Conservation (phyloP, 2,113 vertebrate genomes). For the Merops nubicus region DNA sequence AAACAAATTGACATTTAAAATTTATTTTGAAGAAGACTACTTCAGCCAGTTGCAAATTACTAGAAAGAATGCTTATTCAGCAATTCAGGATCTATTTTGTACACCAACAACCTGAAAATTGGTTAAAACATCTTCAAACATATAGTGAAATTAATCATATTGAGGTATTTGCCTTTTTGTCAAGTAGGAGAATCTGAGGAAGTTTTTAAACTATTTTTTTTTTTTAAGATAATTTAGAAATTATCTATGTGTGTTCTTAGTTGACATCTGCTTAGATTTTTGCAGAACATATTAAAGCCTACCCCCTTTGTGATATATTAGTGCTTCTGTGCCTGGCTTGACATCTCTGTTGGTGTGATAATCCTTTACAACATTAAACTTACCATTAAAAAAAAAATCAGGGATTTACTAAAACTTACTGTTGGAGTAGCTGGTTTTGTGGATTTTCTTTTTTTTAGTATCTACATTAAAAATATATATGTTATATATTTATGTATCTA, state of each 20-base stretch:
- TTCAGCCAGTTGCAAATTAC: neutral
- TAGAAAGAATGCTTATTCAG: neutral
- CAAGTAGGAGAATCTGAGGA: neutral
- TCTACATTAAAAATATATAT: no score
- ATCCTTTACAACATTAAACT: no score
- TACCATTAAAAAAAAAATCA: no score
- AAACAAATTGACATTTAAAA: neutral
- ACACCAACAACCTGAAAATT: neutral
- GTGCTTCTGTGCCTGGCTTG: no score
- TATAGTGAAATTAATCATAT: neutral
- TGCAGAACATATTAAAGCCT: neutral
- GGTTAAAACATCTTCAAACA: neutral
- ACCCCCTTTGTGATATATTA: neutral
- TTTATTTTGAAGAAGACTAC: neutral
- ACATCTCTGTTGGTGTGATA: no score
- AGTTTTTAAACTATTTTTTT: neutral
- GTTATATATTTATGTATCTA: no score
- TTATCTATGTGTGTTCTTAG: neutral
- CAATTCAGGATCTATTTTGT: slow-evolving; percentile 18
- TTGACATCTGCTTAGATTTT: neutral
- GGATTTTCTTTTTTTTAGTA: no score
- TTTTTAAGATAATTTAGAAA: neutral
- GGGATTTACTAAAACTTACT: no score
- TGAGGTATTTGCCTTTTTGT: neutral
- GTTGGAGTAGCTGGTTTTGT: no score